Percentiles rank a stretch among this genome's conserved stretches.
phyloP scores from a whole-genome alignment of 2,113 vertebrate genomes.

The Cardinalis cardinalis region DNA sequence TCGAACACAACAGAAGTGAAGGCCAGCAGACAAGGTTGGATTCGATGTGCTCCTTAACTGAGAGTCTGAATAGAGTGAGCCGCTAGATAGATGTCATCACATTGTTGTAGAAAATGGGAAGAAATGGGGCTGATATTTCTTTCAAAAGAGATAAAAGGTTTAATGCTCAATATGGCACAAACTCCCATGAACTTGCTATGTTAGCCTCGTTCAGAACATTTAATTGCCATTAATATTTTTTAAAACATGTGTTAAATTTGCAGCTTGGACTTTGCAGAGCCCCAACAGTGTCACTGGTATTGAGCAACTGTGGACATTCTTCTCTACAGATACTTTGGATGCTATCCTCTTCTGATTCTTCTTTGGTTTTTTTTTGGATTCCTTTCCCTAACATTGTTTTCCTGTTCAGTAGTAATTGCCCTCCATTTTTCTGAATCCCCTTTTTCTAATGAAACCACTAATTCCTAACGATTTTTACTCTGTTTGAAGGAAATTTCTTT shows the following conservation, averaged over 20 bases:
- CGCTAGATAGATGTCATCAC: background rate
- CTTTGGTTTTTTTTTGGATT: background rate
- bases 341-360: background rate
- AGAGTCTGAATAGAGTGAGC: background rate
- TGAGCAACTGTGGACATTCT: background rate
- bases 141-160: background rate
- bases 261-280: background rate
- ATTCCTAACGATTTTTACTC: background rate
- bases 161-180: background rate
- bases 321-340: background rate
- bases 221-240: background rate
- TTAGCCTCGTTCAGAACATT: background rate
- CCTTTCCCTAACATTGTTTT: background rate
- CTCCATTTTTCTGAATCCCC: background rate
- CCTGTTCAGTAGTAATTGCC: background rate
- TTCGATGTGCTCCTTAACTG: background rate
- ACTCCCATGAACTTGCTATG: accelerated
- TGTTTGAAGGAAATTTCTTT: background rate
- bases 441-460: background rate
- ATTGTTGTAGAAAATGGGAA: background rate
- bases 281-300: background rate
- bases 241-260: background rate
- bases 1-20: background rate
- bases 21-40: background rate
- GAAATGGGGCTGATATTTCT: background rate